Conservation (phyloP, 2,113 vertebrate species). For the Falco punctatus region DNA sequence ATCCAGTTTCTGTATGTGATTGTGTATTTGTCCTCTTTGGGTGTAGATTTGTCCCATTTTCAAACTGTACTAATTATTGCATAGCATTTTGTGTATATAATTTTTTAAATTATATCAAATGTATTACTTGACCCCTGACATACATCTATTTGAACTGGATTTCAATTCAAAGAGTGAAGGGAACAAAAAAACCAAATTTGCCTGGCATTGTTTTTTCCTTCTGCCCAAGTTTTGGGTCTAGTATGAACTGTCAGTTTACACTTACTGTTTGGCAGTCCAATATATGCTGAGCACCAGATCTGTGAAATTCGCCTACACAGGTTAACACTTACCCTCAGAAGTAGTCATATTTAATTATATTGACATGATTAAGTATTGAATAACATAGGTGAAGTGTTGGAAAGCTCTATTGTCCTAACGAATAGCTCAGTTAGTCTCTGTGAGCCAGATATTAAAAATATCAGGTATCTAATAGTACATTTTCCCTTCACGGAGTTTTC, state of each 20-base stretch:
- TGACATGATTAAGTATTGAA: not conserved
- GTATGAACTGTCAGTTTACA: not conserved
- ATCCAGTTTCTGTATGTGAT: not conserved
- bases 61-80: not conserved
- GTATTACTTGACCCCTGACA: not conserved
- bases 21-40: not conserved
- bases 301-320: not conserved
- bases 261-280: not conserved
- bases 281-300: not conserved
- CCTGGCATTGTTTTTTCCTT: not conserved
- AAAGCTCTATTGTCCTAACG: not conserved
- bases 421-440: not conserved
- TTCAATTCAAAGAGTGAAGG: not conserved
- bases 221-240: not conserved
- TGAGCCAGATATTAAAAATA: not conserved
- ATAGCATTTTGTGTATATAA: not conserved
- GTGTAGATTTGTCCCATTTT: not conserved
- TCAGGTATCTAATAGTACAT: not conserved
- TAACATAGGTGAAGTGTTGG: not conserved
- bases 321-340: not conserved
- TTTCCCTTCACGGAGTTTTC: not conserved
- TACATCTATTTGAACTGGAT: not conserved
- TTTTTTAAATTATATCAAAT: not conserved
- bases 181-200: not conserved
- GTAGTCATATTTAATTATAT: not conserved